Evolutionary conservation across 2,888 invertebrate species (phyloP).

Genomic region (Plemyria rubiginata): DNA sequence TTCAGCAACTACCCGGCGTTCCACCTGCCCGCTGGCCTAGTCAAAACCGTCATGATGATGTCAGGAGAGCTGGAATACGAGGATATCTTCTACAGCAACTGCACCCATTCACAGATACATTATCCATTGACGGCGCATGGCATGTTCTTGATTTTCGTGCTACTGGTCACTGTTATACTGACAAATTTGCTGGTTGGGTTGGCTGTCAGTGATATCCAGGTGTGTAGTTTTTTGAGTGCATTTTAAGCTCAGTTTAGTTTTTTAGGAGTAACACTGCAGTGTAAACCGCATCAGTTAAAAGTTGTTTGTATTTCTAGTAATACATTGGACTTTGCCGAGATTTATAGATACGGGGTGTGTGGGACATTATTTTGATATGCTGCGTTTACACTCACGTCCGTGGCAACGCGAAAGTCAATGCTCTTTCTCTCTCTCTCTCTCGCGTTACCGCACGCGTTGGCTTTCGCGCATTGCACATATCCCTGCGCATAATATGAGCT

Average conservation of each 20-base stretch:
- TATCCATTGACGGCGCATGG: constrained; percentile 90
- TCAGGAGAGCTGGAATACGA: constrained; percentile 94
- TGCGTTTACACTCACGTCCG: too few relatives aligned
- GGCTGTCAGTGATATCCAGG: constrained; percentile 93
- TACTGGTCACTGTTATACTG: constrained; percentile 92
- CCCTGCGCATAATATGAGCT: too few relatives aligned
- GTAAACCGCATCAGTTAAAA: too few relatives aligned
- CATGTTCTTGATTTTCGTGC: constrained; percentile 90
- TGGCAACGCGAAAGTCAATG: too few relatives aligned
- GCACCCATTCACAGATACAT: constrained; percentile 76
- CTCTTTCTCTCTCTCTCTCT: too few relatives aligned
- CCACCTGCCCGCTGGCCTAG: constrained; percentile 86
- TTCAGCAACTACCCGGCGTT: constrained; percentile 91
- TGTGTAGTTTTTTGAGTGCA: constrained; percentile 40
- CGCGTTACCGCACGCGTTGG: too few relatives aligned
- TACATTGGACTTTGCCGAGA: not conserved
- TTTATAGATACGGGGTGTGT: not conserved
- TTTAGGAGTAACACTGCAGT: too few relatives aligned
- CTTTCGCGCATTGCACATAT: too few relatives aligned
- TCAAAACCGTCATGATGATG: constrained; percentile 95
- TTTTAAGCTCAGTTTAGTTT: not conserved
- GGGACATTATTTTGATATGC: not conserved
- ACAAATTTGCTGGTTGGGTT: constrained; percentile 93
- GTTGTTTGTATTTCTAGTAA: not conserved
- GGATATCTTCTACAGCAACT: constrained; percentile 90